Percentiles rank a stretch among this genome's conserved stretches.
These are phyloP conservation scores for Lomographa bimaculata DNA, from an alignment of 2,888 invertebrate genomes.

Conservation along the genomic window DNA sequence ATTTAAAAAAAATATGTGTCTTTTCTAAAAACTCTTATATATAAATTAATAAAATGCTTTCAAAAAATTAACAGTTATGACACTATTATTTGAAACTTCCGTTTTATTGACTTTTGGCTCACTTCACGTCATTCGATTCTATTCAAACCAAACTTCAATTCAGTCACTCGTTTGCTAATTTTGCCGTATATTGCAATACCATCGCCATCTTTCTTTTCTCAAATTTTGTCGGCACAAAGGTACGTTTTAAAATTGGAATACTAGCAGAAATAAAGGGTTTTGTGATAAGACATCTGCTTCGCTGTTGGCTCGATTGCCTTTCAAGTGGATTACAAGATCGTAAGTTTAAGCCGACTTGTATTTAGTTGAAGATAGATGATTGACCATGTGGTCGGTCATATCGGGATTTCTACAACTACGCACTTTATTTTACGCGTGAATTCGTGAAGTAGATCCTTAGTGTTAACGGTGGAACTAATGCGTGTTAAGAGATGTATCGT, in stretches of 20 bases:
- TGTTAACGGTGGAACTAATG: conserved; percentile 29
- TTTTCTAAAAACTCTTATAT: no score
- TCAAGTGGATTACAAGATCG: conserved; percentile 27
- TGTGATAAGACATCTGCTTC: conserved; percentile 32
- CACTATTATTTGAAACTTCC: no score
- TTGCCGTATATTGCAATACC: conserved; percentile 29
- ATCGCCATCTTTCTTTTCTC: conserved; percentile 80
- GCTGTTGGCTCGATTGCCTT: conserved; percentile 28
- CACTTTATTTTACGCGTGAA: conserved; percentile 66
- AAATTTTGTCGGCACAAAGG: conserved; percentile 73
- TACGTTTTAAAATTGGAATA: conserved; percentile 59
- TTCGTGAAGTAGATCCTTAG: conserved; percentile 31
- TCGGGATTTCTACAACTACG: conserved; percentile 69
- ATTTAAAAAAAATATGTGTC: no score
- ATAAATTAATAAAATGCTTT: no score
- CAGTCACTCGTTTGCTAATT: conserved; percentile 11
- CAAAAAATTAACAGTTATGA: no score
- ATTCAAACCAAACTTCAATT: conserved; percentile 26
- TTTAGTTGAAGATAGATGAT: conserved; percentile 35
- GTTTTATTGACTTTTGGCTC: conserved; percentile 6
- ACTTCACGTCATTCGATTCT: conserved; percentile 29
- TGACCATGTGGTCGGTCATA: conserved; percentile 75
- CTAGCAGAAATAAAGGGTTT: conserved; percentile 40
- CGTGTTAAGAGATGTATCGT: conserved; percentile 21
- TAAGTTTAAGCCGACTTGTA: conserved; percentile 36